Percentiles rank a stretch among this genome's conserved stretches.
Conservation (phyloP, 2,113 vertebrate species). For the Crotalus viridis region DNA sequence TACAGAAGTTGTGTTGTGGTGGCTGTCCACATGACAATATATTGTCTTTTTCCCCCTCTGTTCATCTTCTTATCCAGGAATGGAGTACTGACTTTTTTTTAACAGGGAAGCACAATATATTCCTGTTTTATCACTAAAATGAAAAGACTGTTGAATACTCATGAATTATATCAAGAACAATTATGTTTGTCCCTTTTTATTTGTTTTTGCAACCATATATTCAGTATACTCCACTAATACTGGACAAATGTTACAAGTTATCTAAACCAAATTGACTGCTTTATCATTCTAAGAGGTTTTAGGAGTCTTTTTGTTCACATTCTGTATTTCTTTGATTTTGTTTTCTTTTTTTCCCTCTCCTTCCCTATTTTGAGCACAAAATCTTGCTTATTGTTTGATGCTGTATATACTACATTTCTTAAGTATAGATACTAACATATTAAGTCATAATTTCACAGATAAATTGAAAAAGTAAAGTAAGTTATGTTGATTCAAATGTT, state of each 20-base stretch:
- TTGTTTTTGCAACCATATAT: not conserved
- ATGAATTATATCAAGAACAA: fast-evolving
- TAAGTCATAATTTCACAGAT: not conserved
- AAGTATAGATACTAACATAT: not conserved
- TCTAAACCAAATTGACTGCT: not conserved
- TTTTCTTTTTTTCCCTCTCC: not conserved
- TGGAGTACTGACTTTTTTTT: not conserved
- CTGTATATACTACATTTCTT: not conserved
- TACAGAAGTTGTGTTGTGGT: not conserved
- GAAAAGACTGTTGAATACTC: fast-evolving
- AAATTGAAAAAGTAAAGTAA: not conserved
- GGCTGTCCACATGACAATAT: not conserved
- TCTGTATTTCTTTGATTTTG: not conserved
- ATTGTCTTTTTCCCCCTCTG: not conserved
- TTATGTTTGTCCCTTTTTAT: not conserved
- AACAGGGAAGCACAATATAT: not conserved
- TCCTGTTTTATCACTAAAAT: fast-evolving
- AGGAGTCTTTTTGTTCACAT: conserved; percentile 13
- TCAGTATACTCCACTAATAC: not conserved
- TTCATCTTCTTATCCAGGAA: not conserved
- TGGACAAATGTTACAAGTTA: not conserved
- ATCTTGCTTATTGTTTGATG: conserved; percentile 25
- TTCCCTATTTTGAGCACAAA: fast-evolving
- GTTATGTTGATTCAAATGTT: not conserved
- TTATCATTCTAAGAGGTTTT: not conserved